phyloP scores from a whole-genome alignment of 2,888 invertebrate species.

The Chymomyza amoena region DNA sequence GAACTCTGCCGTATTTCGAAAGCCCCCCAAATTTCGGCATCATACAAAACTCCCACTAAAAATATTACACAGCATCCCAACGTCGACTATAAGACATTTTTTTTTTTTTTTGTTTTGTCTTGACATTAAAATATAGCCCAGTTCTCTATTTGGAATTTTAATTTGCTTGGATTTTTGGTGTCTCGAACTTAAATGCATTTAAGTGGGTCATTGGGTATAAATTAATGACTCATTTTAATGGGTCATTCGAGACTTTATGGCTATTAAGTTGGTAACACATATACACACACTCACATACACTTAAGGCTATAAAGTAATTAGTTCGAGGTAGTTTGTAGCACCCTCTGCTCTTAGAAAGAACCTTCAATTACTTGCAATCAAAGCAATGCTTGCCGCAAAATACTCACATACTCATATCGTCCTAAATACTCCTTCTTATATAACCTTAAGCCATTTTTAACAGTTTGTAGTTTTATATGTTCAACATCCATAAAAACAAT shows the following conservation, averaged over 20 bases:
- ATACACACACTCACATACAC: constrained; percentile 11
- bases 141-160: constrained; percentile 30
- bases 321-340: constrained; percentile 18
- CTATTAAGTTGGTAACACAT: constrained; percentile 40
- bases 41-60: background rate
- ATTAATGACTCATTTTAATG: constrained; percentile 65
- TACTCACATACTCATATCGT: background rate
- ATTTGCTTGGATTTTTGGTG: constrained; percentile 35
- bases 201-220: constrained; percentile 59
- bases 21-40: too few relatives aligned
- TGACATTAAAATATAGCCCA: background rate
- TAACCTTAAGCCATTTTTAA: background rate
- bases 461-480: background rate
- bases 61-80: background rate
- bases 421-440: background rate
- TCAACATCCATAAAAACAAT: background rate
- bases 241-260: constrained; percentile 55
- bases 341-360: constrained; percentile 26
- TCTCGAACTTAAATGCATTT: background rate
- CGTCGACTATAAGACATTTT: background rate
- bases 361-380: background rate
- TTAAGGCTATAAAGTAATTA: constrained; percentile 38
- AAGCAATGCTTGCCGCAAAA: background rate
- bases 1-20: too few relatives aligned
- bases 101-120: constrained; percentile 11